phyloP scores from a whole-genome alignment of 2,797 vertebrate species.

The Neopelma chrysocephalum region DNA sequence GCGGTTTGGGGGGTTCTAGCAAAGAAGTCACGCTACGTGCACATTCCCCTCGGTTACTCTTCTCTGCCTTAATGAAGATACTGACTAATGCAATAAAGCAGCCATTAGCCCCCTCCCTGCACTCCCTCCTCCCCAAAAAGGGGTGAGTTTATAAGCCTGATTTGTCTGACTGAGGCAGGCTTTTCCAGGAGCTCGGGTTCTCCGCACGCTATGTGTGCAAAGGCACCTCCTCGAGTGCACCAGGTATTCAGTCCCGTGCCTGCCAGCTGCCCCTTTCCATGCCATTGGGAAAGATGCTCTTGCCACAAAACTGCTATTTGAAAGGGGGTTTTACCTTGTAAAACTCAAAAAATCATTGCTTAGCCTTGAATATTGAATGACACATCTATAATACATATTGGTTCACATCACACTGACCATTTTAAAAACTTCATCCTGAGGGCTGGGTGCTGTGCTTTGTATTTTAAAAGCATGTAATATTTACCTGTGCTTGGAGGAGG shows the following conservation, averaged over 20 bases:
- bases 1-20: slow-evolving; percentile 48
- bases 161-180: slow-evolving; percentile 27
- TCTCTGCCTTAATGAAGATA: slow-evolving; percentile 51
- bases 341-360: background rate
- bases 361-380: background rate
- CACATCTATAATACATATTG: fast-evolving
- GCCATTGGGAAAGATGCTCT: background rate
- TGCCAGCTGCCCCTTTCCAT: fast-evolving
- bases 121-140: background rate
- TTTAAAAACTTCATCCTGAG: background rate
- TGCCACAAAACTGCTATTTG: background rate
- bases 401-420: fast-evolving
- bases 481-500: background rate
- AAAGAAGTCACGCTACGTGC: slow-evolving; percentile 49
- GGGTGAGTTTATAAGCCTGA: slow-evolving; percentile 9
- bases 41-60: slow-evolving; percentile 21
- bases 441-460: background rate
- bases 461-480: background rate
- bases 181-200: background rate
- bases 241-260: fast-evolving
- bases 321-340: background rate
- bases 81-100: slow-evolving; percentile 44
- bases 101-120: background rate
- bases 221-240: background rate
- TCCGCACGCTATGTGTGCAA: background rate